Evolutionary conservation across 2,113 vertebrate species (phyloP).

Genomic region (Rhabdornis inornatus): DNA sequence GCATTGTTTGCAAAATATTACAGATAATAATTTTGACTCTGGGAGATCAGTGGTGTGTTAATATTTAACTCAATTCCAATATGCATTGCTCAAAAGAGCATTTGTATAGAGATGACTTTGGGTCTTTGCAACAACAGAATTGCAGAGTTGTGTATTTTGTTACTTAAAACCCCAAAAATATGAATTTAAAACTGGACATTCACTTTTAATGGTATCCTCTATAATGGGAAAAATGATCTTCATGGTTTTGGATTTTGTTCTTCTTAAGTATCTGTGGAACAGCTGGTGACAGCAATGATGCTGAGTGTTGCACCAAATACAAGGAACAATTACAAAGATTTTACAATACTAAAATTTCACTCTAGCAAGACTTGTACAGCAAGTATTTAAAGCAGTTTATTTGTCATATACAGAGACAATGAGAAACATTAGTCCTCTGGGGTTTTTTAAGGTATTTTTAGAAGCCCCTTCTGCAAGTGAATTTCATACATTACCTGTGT

Average conservation of each 20-base stretch:
- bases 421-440: not conserved
- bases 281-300: not conserved
- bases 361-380: not conserved
- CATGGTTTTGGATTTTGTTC: not conserved
- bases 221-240: not conserved
- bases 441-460: not conserved
- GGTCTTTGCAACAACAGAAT: not conserved
- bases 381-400: not conserved
- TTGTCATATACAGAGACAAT: not conserved
- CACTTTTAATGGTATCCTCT: not conserved
- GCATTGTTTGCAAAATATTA: not conserved
- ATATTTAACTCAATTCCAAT: not conserved
- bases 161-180: not conserved
- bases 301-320: not conserved
- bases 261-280: not conserved
- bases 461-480: not conserved
- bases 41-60: not conserved
- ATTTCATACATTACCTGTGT: not conserved
- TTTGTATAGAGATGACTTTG: not conserved
- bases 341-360: not conserved
- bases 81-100: not conserved
- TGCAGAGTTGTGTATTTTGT: not conserved
- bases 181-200: not conserved
- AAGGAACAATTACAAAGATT: not conserved
- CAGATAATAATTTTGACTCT: not conserved